Evolutionary conservation across 1,140 invertebrate species (phyloP).

Genomic region (Heliothis subflexa): DNA sequence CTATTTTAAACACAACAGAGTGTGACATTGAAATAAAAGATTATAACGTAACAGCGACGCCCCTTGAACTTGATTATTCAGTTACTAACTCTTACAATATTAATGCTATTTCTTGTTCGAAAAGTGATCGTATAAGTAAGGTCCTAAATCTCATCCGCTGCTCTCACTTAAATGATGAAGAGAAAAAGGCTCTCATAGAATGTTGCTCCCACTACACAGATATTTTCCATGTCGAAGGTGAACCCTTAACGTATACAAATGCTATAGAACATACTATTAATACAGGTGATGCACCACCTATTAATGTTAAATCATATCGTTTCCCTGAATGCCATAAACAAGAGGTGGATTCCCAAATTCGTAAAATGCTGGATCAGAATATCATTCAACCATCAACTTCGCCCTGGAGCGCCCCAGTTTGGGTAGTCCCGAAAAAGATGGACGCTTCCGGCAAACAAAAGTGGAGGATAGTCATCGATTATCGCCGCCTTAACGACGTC

Average conservation of each 20-base stretch:
- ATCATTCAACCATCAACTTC: constrained; percentile 38
- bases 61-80: constrained; percentile 15
- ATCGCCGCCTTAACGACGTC: constrained; percentile 51
- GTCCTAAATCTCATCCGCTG: constrained; percentile 45
- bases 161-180: constrained; percentile 47
- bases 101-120: constrained; percentile 12
- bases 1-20: constrained; percentile 52
- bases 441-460: constrained; percentile 48
- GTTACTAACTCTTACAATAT: constrained; percentile 11
- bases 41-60: constrained; percentile 39
- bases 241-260: constrained; percentile 51
- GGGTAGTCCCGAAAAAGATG: constrained; percentile 47
- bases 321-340: constrained; percentile 55
- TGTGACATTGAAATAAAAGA: constrained; percentile 42
- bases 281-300: constrained; percentile 50
- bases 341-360: constrained; percentile 56
- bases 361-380: constrained; percentile 53
- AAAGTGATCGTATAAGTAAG: constrained; percentile 10
- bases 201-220: constrained; percentile 50
- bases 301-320: constrained; percentile 55
- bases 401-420: constrained; percentile 38
- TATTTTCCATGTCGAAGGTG: constrained; percentile 50
- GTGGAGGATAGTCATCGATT: constrained; percentile 53
- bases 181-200: constrained; percentile 39
- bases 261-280: constrained; percentile 56